Conservation (phyloP, 2,888 invertebrate species). For the Scaptomyza reducta region DNA sequence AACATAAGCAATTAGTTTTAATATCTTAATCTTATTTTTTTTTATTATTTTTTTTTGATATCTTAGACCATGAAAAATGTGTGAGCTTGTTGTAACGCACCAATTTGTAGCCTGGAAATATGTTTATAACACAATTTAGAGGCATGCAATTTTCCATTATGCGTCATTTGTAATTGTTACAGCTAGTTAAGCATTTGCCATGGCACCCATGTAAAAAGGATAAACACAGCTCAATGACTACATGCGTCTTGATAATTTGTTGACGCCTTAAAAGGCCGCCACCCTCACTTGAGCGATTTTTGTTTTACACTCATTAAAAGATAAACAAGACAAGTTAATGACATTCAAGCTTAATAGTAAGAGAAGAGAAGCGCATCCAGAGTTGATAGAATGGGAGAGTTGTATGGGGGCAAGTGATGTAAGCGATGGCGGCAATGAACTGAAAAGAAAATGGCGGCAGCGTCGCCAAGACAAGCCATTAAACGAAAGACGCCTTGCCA, state of each 20-base stretch:
- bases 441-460: constrained; percentile 67
- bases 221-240: background rate
- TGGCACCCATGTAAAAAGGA: constrained; percentile 25
- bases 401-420: constrained; percentile 36
- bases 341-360: constrained; percentile 69
- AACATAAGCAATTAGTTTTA: background rate
- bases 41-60: background rate
- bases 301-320: constrained; percentile 78
- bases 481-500: constrained; percentile 51
- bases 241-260: constrained; percentile 60
- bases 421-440: constrained; percentile 65
- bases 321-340: constrained; percentile 78
- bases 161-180: constrained; percentile 22
- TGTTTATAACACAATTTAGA: constrained; percentile 16
- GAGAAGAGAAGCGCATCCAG: constrained; percentile 3
- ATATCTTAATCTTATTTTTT: background rate
- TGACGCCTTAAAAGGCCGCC: constrained; percentile 11
- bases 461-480: constrained; percentile 62
- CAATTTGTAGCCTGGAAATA: constrained; percentile 25
- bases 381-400: background rate
- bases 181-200: constrained; percentile 27
- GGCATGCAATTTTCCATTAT: constrained; percentile 20
- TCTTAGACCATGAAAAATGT: background rate
- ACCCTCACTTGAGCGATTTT: constrained; percentile 53
- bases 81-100: constrained; percentile 6